Conservation (phyloP, 1,140 invertebrate genomes). For the Drosophila funebris region DNA sequence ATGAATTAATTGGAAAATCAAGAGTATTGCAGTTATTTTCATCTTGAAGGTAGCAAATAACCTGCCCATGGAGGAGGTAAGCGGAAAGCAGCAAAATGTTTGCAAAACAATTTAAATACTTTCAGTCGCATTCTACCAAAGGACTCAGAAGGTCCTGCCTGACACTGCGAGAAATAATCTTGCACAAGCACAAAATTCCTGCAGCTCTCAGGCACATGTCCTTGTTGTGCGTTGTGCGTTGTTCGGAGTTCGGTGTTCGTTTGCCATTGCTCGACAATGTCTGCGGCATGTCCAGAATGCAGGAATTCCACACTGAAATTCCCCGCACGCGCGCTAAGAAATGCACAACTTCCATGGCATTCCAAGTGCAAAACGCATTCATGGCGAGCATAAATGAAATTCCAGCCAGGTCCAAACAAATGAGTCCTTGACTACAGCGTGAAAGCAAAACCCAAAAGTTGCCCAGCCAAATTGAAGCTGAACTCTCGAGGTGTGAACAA, state of each 20-base stretch:
- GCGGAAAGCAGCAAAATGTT: slow-evolving; percentile 58
- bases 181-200: slow-evolving; percentile 43
- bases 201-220: slow-evolving; percentile 18
- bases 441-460: not conserved
- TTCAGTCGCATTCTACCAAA: slow-evolving; percentile 59
- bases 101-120: slow-evolving; percentile 79
- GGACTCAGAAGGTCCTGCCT: slow-evolving; percentile 20
- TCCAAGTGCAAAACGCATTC: slow-evolving; percentile 76
- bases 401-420: slow-evolving; percentile 56
- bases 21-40: slow-evolving; percentile 68
- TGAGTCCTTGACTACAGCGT: slow-evolving; percentile 5
- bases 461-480: not conserved
- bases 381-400: slow-evolving; percentile 76
- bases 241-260: not conserved
- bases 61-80: slow-evolving; percentile 20
- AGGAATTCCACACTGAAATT: slow-evolving; percentile 79
- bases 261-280: slow-evolving; percentile 57
- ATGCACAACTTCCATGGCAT: slow-evolving; percentile 76
- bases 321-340: slow-evolving; percentile 74
- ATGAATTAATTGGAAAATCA: slow-evolving; percentile 72
- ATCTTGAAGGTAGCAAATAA: slow-evolving; percentile 50
- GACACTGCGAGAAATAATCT: slow-evolving; percentile 64
- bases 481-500: not conserved
- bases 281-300: slow-evolving; percentile 75
- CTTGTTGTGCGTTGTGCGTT: not conserved